Base-by-base conservation (phyloP, 2,797 vertebrate genomes). In the Hapalemur alaotrensis region DNA sequence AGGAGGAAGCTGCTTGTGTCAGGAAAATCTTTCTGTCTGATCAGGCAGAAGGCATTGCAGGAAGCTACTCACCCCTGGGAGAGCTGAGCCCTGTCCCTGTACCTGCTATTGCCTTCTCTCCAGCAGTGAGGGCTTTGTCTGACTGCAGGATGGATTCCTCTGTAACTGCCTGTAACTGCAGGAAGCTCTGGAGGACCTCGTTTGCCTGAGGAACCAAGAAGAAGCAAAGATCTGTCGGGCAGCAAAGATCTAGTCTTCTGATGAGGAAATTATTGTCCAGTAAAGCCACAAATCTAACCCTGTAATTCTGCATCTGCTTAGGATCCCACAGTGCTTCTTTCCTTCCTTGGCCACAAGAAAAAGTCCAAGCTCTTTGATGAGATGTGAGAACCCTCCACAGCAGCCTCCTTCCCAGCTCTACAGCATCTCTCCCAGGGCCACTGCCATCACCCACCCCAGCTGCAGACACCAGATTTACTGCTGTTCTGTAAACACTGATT, bases 31-130 rank as follows among this genome's bases (percentile, higher is more conserved):
- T 75, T 25, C 9, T 43, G n/a, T 52, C 10, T 13, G 23, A 46
- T 28, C 22, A 41, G 17, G 17, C n/a, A 43, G 32, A 14, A 2
- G 3, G 13, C 28, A 80, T 12, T 43, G 5, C 7, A 38, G 57
- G 30, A 89, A 76, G n/a, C 48, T 7, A 28, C 69, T 30, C 6
- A 5, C 11, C 5, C 52, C n/a, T 13, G 12, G 41, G 63, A 50
- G 35, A 78, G 28, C 1, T 43, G 4, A 22, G 0, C 35, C 30
- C 11, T 35, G 20, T 13, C 32, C 14, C 25, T 5, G 0, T 90
- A 96, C 95, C 81, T 90, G 65, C 95, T 86, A 86, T 35, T 50
- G n/a, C 57, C 67, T 22, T 96, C 57, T 93, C 46, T 90, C 32
- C 28, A 7, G 48, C 54, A 23, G 91, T 75, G 50, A 93, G 81